phyloP scores from a whole-genome alignment of 2,797 vertebrate genomes.

The Cynopterus sphinx region DNA sequence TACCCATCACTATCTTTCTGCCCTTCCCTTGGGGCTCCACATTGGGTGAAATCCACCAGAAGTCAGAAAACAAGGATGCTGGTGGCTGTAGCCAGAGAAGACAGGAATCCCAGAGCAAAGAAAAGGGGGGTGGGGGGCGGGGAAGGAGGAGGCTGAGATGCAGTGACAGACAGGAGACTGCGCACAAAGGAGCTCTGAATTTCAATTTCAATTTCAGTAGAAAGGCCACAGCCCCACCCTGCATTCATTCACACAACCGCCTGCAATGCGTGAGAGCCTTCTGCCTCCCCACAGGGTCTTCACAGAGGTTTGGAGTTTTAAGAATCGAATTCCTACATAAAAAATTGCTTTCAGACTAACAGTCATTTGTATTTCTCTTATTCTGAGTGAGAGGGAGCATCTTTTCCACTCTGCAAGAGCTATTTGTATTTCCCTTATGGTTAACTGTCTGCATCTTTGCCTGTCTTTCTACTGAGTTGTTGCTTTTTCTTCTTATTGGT shows the following conservation, averaged over 20 bases:
- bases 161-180: not conserved
- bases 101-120: not conserved
- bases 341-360: not conserved
- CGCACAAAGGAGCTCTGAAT: not conserved
- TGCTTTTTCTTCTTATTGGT: not conserved
- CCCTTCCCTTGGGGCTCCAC: not conserved
- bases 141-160: not conserved
- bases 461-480: not conserved
- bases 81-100: not conserved
- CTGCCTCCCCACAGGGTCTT: not conserved
- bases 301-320: not conserved
- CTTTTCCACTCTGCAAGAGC: not conserved
- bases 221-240: not conserved
- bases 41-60: not conserved
- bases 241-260: not conserved
- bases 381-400: not conserved
- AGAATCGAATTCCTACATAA: not conserved
- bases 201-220: not conserved
- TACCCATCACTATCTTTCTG: not conserved
- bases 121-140: not conserved
- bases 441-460: not conserved
- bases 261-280: accelerated
- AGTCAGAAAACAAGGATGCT: not conserved
- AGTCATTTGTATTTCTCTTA: not conserved
- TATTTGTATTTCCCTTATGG: not conserved